phyloP scores from a whole-genome alignment of 2,113 vertebrate genomes.

The Oncorhynchus clarkii region DNA sequence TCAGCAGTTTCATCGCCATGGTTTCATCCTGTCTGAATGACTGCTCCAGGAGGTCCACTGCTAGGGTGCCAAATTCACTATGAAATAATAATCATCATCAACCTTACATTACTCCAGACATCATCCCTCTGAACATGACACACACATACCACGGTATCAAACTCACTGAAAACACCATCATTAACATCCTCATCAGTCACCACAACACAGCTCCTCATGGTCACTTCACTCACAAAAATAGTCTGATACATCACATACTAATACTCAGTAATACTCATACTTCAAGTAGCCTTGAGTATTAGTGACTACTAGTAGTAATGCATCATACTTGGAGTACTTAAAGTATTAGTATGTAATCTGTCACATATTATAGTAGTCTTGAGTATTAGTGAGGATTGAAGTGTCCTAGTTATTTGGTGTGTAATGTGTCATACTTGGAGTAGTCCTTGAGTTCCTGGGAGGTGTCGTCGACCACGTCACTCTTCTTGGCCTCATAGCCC shows the following conservation, averaged over 20 bases:
- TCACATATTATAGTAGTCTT: not conserved
- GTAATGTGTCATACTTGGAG: constrained; percentile 78
- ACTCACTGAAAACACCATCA: no score
- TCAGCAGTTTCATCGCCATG: constrained; percentile 98
- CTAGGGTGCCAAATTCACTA: constrained; percentile 94
- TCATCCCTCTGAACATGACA: not conserved
- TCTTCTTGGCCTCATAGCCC: constrained; percentile 96
- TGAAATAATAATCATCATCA: constrained; percentile 11
- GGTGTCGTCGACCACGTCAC: constrained; percentile 95
- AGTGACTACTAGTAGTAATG: no score
- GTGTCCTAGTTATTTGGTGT: not conserved
- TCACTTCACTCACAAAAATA: no score
- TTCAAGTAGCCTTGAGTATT: no score
- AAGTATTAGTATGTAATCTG: not conserved
- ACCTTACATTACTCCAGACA: no score
- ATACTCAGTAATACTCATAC: no score
- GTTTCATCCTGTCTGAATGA: constrained; percentile 98
- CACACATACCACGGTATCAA: no score
- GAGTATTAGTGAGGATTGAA: no score
- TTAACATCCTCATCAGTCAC: not conserved
- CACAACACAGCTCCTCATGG: no score
- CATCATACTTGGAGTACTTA: no score
- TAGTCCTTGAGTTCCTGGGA: constrained; percentile 95
- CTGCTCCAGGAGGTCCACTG: constrained; percentile 93
- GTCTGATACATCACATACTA: no score